Evolutionary conservation across 1,140 invertebrate species (phyloP).

Genomic region (Macrocentrus cingulum): DNA sequence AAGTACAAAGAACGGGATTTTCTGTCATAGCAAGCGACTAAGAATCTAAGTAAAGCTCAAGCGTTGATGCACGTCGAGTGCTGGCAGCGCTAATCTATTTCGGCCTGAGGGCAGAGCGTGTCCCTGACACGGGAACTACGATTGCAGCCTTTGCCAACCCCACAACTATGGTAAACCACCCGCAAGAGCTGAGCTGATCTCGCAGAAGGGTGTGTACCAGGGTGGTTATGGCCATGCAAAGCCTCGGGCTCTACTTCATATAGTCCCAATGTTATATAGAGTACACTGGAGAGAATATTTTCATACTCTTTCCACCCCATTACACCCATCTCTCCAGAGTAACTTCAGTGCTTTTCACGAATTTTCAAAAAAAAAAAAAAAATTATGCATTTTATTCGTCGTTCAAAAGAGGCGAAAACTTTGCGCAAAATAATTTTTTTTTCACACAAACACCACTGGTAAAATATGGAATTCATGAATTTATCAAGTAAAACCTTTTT

Average conservation of each 20-base stretch:
- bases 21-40: conserved; percentile 16
- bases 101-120: conserved; percentile 42
- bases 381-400: too few relatives aligned
- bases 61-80: conserved; percentile 27
- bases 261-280: too few relatives aligned
- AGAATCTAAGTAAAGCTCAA: conserved; percentile 39
- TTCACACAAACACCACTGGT: too few relatives aligned
- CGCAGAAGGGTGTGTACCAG: neutral
- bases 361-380: too few relatives aligned
- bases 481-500: too few relatives aligned
- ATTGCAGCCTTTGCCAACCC: conserved; percentile 18
- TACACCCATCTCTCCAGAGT: too few relatives aligned
- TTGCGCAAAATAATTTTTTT: too few relatives aligned
- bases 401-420: too few relatives aligned
- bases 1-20: conserved; percentile 33
- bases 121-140: conserved; percentile 41
- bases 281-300: neutral
- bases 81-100: conserved; percentile 49
- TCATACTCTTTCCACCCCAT: neutral
- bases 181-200: too few relatives aligned
- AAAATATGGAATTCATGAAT: too few relatives aligned
- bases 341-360: too few relatives aligned
- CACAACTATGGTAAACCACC: neutral
- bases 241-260: too few relatives aligned
- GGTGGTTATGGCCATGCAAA: neutral